Percentiles rank a stretch among this genome's conserved stretches.
Conservation (phyloP, 1,140 invertebrate genomes). For the Globodera rostochiensis region DNA sequence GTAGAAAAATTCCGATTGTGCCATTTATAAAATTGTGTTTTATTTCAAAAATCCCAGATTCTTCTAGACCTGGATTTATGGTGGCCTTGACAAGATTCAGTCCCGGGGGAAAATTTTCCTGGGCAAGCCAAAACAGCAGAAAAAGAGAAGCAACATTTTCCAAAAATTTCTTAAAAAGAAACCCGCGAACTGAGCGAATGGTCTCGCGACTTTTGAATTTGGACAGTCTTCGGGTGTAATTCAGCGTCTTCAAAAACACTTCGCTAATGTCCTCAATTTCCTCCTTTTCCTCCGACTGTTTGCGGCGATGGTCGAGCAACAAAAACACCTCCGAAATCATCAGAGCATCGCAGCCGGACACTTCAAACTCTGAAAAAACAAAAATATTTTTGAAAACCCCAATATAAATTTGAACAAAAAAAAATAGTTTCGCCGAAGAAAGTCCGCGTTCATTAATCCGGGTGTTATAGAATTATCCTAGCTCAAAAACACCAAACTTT, state of each 20-base stretch:
- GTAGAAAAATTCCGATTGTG: too few species aligned
- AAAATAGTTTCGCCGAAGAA: too few species aligned
- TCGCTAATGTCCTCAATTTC: constrained; percentile 80
- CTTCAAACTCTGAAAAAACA: constrained; percentile 59
- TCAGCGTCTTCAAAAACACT: constrained; percentile 90
- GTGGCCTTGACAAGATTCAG: too few species aligned
- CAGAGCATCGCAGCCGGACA: constrained; percentile 77
- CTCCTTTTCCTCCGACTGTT: constrained; percentile 94
- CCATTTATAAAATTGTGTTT: too few species aligned
- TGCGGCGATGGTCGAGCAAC: constrained; percentile 92
- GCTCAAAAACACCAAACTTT: constrained; percentile 40
- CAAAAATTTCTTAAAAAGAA: constrained; percentile 26
- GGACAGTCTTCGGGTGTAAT: constrained; percentile 90
- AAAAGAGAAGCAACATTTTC: constrained; percentile 16
- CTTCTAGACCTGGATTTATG: too few species aligned
- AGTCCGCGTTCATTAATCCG: too few species aligned
- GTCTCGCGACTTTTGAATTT: constrained; percentile 95
- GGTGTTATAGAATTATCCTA: too few species aligned
- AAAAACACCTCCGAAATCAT: constrained; percentile 97
- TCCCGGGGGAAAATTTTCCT: too few species aligned
- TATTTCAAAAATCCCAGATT: too few species aligned
- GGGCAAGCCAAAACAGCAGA: background rate
- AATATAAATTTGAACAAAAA: background rate
- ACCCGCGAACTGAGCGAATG: constrained; percentile 82
- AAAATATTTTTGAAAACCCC: background rate